A percentile compares a stretch with the other conserved stretches of the same genome.
phyloP scores from a whole-genome alignment of 2,797 vertebrate species.

The Rhinophrynus dorsalis region DNA sequence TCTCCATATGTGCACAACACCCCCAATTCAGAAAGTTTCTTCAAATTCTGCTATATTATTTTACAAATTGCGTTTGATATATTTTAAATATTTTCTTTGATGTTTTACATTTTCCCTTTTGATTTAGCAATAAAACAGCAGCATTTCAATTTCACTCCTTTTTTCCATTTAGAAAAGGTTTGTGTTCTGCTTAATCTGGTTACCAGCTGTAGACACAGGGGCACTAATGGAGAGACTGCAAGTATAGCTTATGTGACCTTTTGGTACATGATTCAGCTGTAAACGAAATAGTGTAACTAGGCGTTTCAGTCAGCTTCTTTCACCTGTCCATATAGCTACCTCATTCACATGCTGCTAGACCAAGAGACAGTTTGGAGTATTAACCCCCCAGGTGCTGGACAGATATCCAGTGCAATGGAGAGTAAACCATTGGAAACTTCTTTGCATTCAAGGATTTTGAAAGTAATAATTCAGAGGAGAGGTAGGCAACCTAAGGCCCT shows the following conservation, averaged over 20 bases:
- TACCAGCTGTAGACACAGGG: constrained; percentile 61
- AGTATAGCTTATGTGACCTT: constrained; percentile 6
- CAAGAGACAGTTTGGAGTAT: no score
- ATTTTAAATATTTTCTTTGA: constrained; percentile 66
- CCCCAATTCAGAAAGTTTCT: constrained; percentile 25
- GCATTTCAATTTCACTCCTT: constrained; percentile 59
- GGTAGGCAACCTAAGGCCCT: no score
- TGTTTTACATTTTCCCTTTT: constrained; percentile 65
- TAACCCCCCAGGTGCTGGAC: no score
- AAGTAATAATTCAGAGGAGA: no score
- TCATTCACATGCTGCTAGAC: no score
- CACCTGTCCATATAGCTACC: no score
- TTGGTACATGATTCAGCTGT: not conserved
- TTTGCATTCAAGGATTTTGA: no score
- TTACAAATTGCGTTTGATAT: constrained; percentile 67
- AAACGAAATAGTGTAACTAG: constrained; percentile 5
- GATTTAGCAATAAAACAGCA: constrained; percentile 60
- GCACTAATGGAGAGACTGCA: constrained; percentile 27
- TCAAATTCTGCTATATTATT: constrained; percentile 51
- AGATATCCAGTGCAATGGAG: no score
- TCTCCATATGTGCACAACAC: constrained; percentile 40
- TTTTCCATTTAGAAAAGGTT: constrained; percentile 55
- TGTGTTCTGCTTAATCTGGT: constrained; percentile 57
- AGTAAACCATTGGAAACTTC: no score
- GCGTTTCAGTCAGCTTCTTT: no score